These are phyloP conservation scores for Sus scrofa DNA, from an alignment of 2,113 vertebrate genomes.

Conservation along the genomic window T2T-Sscrofa CM000825.6:80590501-80591000, in stretches of 20 bases:
- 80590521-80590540: neutral
- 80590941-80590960: neutral
- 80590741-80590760: neutral
- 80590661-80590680: neutral
- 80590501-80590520: neutral
- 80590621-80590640: slow-evolving; percentile 27
- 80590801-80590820: neutral
- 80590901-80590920: too few relatives aligned
- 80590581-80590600: neutral
- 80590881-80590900: too few relatives aligned
- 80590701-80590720: neutral
- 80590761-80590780: neutral
- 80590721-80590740: neutral
- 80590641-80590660: neutral
- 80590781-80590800: neutral
- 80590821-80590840: neutral
- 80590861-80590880: too few relatives aligned
- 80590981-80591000: neutral
- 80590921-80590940: neutral
- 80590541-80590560: neutral
- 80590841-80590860: fast-evolving
- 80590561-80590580: neutral
- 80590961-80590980: neutral
- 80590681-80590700: neutral
- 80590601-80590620: neutral